A percentile compares a stretch with the other conserved stretches of the same genome.
Evolutionary conservation across 2,888 invertebrate genomes (phyloP).

Genomic region (Melikaiella ostensackeni): DNA sequence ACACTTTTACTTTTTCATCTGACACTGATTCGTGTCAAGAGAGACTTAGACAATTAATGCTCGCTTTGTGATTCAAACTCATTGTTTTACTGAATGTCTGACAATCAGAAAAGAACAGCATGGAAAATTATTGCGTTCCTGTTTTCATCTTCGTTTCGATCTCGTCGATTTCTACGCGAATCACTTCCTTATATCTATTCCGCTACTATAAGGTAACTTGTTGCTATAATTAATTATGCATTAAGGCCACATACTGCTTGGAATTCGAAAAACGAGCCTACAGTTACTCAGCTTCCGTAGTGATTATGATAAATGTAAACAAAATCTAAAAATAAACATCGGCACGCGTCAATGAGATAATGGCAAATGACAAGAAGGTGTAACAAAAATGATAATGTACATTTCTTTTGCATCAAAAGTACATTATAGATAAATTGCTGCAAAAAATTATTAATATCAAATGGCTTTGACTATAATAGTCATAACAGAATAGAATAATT

Average conservation of each 20-base stretch:
- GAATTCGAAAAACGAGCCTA: slow-evolving; percentile 12
- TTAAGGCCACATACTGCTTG: neutral
- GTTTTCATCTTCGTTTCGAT: slow-evolving; percentile 21
- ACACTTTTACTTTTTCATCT: slow-evolving; percentile 37
- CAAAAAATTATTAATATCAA: too few relatives aligned
- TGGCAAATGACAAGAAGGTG: neutral
- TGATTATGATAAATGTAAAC: slow-evolving; percentile 25
- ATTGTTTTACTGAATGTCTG: slow-evolving; percentile 7
- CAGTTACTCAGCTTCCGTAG: slow-evolving; percentile 24
- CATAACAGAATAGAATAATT: too few relatives aligned
- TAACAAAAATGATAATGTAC: slow-evolving; percentile 11
- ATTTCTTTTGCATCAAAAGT: neutral
- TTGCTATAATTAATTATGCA: slow-evolving; percentile 18
- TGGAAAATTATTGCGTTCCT: slow-evolving; percentile 36
- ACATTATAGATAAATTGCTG: neutral
- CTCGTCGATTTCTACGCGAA: slow-evolving; percentile 10
- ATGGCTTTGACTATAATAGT: too few relatives aligned
- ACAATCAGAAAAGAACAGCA: slow-evolving; percentile 31
- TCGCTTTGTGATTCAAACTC: neutral
- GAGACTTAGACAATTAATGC: slow-evolving; percentile 24
- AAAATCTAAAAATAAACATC: slow-evolving; percentile 34
- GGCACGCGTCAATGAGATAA: slow-evolving; percentile 34
- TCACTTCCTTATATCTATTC: slow-evolving; percentile 31
- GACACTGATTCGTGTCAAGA: slow-evolving; percentile 24
- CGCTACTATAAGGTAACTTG: slow-evolving; percentile 22